Conservation (phyloP, 2,888 invertebrate genomes). For the Pocota personata region DNA sequence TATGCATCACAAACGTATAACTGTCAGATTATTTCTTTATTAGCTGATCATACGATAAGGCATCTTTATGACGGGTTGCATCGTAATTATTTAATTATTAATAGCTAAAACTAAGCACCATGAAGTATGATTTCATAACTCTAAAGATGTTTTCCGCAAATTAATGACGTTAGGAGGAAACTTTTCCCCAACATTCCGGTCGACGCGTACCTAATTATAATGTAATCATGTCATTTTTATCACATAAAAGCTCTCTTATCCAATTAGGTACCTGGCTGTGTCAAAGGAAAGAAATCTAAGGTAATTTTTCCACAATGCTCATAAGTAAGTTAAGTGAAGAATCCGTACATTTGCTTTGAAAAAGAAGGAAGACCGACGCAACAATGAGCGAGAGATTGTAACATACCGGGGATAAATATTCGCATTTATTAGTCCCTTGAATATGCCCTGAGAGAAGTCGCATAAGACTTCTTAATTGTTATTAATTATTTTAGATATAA, state of each 20-base stretch:
- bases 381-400: neutral
- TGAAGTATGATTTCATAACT: neutral
- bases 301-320: conserved; percentile 22
- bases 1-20: neutral
- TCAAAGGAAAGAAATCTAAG: conserved; percentile 34
- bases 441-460: neutral
- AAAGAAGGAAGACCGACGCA: neutral
- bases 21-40: neutral
- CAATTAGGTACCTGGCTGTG: conserved; percentile 37
- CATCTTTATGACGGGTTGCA: neutral
- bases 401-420: neutral
- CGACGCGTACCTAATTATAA: conserved; percentile 33
- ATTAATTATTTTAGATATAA: neutral
- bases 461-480: conserved; percentile 24
- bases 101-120: neutral
- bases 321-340: conserved; percentile 38
- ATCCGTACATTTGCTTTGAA: conserved; percentile 13
- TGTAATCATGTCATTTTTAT: conserved; percentile 47
- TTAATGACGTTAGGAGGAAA: neutral
- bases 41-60: neutral
- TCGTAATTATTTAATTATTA: neutral
- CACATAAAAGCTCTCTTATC: conserved; percentile 45
- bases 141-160: conserved; percentile 6
- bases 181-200: neutral
- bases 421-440: neutral